Conservation (phyloP, 2,797 vertebrate genomes). For the Selene dorsalis region DNA sequence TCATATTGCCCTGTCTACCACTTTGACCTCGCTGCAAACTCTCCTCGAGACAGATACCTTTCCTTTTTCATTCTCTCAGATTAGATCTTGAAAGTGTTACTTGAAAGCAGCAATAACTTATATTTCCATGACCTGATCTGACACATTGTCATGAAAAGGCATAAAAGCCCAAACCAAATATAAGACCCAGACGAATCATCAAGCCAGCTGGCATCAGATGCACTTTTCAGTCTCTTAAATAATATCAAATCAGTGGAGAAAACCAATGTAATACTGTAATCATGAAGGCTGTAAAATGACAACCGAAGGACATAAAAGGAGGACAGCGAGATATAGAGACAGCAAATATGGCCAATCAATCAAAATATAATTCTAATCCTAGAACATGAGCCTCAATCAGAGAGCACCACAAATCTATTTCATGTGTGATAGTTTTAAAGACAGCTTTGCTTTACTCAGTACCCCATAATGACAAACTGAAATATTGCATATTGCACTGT, state of each 20-base stretch:
- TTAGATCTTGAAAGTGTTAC: background rate
- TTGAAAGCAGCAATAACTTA: slow-evolving; percentile 17
- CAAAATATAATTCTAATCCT: background rate
- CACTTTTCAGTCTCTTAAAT: slow-evolving; percentile 23
- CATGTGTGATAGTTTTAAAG: background rate
- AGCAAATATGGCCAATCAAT: background rate
- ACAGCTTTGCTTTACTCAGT: too few species aligned
- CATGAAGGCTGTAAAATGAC: slow-evolving; percentile 20
- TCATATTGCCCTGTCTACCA: slow-evolving; percentile 22
- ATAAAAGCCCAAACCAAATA: slow-evolving; percentile 10
- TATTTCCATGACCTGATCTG: slow-evolving; percentile 17
- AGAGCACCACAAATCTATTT: background rate
- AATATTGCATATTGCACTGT: too few species aligned
- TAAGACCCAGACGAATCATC: slow-evolving; percentile 8
- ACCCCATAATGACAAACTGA: too few species aligned
- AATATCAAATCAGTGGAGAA: slow-evolving; percentile 33
- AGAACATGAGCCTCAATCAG: slow-evolving; percentile 6
- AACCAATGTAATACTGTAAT: slow-evolving; percentile 28
- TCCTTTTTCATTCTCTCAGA: slow-evolving; percentile 18
- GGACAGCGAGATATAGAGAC: background rate
- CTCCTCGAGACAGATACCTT: slow-evolving; percentile 5
- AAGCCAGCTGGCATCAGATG: slow-evolving; percentile 35
- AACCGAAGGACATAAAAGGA: slow-evolving; percentile 2
- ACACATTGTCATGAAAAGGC: background rate
- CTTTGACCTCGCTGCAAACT: slow-evolving; percentile 21